Evolutionary conservation across 1,140 invertebrate species (phyloP), one percentile per base, ranked within the genome.

Genomic region (Sarcophaga bullata): DNA sequence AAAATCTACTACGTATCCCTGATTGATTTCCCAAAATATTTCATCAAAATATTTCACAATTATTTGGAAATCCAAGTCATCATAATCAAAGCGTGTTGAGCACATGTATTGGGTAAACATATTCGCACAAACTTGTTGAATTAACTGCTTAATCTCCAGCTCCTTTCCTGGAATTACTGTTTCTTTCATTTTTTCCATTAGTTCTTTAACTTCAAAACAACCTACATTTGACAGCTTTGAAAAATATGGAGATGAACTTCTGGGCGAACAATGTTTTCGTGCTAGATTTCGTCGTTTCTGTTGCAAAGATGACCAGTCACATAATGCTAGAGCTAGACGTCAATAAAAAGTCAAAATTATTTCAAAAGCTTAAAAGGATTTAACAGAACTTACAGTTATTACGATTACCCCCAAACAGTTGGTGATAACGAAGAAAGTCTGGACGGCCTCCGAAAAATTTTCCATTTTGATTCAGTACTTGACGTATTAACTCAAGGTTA

Each of bases 11-110:
- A 95, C 93, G 87, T 96, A 97, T 0, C 96, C 96, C 87, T 96
- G 95, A 87, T 97, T 97, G 73, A 98, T 95, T 87, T 97, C 96
- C 92, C 94, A 96, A 91, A 98, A 98, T 5, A 98, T 95, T 80
- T 94, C 93, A 85, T 97, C 96, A 86, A 97, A 98, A 84, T 93
- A 93, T 25, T 91, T 86, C 0, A 96, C 93, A 82, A 96, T 92
- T 81, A 93, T 91, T 10, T 89, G 86, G 89, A 96, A 97, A 5
- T 92, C 92, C 0, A 83, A 11, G 85, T 97, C 93, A 8, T 93
- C 91, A 37, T 93, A 91, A 6, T 93, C 92, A 85, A 96, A 97
- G 4, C 94, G 91, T 1, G 92, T 92, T 75, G 94, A 95, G 90
- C 96, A 97, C 92, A 98, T 96, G 89, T 97, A 97, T 62, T 94